Evolutionary conservation across 2,888 invertebrate species (phyloP), one percentile per base, ranked within the genome.

Genomic region (Caenorhabditis sp.): DNA sequence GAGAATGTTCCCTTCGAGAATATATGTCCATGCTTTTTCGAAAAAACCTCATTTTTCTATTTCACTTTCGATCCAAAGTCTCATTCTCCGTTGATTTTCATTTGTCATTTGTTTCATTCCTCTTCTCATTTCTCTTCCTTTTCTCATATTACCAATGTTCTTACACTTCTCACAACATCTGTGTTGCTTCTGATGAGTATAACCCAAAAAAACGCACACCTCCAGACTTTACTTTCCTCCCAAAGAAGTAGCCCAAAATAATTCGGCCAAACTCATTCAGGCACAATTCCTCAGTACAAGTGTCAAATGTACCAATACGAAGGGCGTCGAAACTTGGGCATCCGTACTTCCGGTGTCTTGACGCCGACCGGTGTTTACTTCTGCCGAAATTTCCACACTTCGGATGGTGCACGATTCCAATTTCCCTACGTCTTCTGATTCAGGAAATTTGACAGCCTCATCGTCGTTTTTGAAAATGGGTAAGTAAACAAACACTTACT

Each of bases 391-490:
- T 35, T 41, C 22, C 24, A 14, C 31, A n/a, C 26, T 7, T 66
- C 47, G 19, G 35, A 16, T 16, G 38, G 38, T 74, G 54, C 26
- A 66, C 38, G 35, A 58, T 68, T 68, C 68, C 75, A 75, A 75
- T 75, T 75, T 75, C 75, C 75, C 64, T 47, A 51, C 31, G 51
- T 58, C 47, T 54, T 31, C 38, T 47, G 58, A 56, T 5, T 35
- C 75, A 66, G 75, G 75, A 75, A 75, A 75, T 75, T 75, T 56
- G 64, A 64, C 58, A 35, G 64, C 75, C n/a, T 64, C 75, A 12
- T 35, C 73, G 19, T 51, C 61, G 35, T 59, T 56, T 26, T 19
- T 28, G 35, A 54, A 54, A 24, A 64, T 64, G 75, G 64, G 64
- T 75, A 41, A 56, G 47, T 7, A 58, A 56, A 24, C 24, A 26